phyloP scores from a whole-genome alignment of 1,140 invertebrate genomes.

The Penaeus japonicus region DNA sequence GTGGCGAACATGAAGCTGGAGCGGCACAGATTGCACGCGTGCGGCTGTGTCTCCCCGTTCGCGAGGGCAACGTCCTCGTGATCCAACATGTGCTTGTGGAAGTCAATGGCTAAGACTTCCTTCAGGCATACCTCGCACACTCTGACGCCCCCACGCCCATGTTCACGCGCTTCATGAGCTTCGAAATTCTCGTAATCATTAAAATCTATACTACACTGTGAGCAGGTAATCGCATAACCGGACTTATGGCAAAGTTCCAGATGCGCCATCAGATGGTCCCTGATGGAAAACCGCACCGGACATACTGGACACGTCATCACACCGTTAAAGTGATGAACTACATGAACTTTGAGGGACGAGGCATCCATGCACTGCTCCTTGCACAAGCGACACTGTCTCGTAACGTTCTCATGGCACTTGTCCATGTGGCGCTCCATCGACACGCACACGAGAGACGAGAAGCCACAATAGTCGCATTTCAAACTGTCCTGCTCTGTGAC shows the following conservation, averaged over 20 bases:
- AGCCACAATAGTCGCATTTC: constrained; percentile 15
- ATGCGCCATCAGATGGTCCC: constrained; percentile 25
- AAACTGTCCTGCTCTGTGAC: neutral
- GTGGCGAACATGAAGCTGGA: constrained; percentile 28
- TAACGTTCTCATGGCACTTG: constrained; percentile 11
- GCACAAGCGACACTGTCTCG: constrained; percentile 37
- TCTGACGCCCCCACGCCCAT: constrained; percentile 15
- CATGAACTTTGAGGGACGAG: constrained; percentile 18
- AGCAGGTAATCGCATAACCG: constrained; percentile 27
- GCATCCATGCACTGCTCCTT: constrained; percentile 22
- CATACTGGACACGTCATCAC: constrained; percentile 41
- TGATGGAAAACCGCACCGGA: constrained; percentile 37
- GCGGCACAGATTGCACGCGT: constrained; percentile 40
- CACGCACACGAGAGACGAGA: neutral
- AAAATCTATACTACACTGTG: constrained; percentile 17
- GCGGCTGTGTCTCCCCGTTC: neutral
- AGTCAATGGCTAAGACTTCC: constrained; percentile 18
- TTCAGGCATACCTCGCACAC: constrained; percentile 37
- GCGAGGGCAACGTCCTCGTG: neutral
- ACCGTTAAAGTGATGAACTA: constrained; percentile 44
- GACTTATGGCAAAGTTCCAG: constrained; percentile 18
- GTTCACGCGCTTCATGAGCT: constrained; percentile 19
- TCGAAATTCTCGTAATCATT: constrained; percentile 26
- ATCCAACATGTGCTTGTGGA: constrained; percentile 13
- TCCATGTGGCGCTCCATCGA: constrained; percentile 35